Percentiles rank a stretch among this genome's conserved stretches.
These are phyloP conservation scores for Neolamprologus multifasciatus DNA, from an alignment of 2,797 vertebrate species.

Conservation along the genomic window DNA sequence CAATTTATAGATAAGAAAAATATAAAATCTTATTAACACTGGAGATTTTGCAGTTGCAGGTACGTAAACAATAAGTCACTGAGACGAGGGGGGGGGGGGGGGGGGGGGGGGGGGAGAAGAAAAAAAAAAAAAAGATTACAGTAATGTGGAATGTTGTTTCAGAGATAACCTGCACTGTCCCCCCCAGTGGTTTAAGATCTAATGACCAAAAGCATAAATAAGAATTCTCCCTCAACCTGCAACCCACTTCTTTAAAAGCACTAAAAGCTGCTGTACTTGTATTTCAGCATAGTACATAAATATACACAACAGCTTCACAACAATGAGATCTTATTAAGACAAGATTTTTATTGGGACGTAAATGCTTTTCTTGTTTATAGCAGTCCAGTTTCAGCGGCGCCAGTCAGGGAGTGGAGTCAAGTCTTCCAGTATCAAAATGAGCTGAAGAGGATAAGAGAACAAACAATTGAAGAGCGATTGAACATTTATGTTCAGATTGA, in stretches of 20 bases:
- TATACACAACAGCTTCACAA: conserved; percentile 21
- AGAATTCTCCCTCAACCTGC: not conserved
- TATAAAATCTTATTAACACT: not conserved
- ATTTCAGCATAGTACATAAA: conserved; percentile 10
- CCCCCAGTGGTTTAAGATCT: not conserved
- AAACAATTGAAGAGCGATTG: not conserved
- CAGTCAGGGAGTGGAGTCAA: not conserved
- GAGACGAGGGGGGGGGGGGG: no score
- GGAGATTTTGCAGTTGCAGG: not conserved
- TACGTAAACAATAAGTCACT: conserved; percentile 23
- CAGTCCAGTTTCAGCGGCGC: not conserved
- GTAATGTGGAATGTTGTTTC: not conserved
- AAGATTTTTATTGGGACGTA: conserved; percentile 1
- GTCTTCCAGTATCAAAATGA: not conserved
- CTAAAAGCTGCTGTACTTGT: not conserved
- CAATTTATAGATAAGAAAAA: not conserved
- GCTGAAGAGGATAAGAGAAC: not conserved
- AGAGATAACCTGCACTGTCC: not conserved
- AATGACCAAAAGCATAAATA: not conserved
- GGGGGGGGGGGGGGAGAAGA: no score
- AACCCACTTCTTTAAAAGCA: not conserved
- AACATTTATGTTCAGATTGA: not conserved
- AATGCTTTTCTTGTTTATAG: conserved; percentile 5
- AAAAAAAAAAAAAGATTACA: not conserved
- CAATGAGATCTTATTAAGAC: conserved; percentile 42